Conservation (phyloP, 2,888 invertebrate species). For the Didymodactylos carnosus region DNA sequence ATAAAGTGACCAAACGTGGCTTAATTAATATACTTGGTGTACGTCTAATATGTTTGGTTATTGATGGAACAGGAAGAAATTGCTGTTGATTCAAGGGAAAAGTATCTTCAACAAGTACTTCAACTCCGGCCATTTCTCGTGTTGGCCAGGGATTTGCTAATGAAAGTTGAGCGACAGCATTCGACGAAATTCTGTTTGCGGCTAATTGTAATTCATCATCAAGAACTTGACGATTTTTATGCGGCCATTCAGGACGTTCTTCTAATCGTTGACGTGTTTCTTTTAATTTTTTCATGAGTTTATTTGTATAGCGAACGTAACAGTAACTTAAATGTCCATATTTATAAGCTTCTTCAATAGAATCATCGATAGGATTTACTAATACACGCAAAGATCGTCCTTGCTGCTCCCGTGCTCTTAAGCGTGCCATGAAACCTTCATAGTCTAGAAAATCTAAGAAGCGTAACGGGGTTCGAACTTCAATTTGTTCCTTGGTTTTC, state of each 20-base stretch:
- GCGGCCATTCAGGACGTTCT: not conserved
- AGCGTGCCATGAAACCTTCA: not conserved
- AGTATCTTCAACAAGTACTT: not conserved
- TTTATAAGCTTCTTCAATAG: not conserved
- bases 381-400: not conserved
- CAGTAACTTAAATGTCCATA: not conserved
- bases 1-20: not conserved
- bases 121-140: not conserved
- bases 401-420: not conserved
- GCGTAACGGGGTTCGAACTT: not conserved
- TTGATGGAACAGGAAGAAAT: not conserved
- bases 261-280: not conserved
- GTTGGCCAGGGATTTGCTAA: conserved; percentile 1
- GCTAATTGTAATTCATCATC: not conserved
- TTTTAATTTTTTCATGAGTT: not conserved
- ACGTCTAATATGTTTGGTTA: no score
- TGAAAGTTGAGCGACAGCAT: not conserved
- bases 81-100: not conserved
- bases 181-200: not conserved
- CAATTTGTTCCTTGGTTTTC: not conserved
- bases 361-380: not conserved
- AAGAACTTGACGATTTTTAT: not conserved
- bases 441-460: not conserved
- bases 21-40: not conserved
- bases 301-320: not conserved